Conservation (phyloP, 2,797 vertebrate genomes). For the Mionectes olivaceus region DNA sequence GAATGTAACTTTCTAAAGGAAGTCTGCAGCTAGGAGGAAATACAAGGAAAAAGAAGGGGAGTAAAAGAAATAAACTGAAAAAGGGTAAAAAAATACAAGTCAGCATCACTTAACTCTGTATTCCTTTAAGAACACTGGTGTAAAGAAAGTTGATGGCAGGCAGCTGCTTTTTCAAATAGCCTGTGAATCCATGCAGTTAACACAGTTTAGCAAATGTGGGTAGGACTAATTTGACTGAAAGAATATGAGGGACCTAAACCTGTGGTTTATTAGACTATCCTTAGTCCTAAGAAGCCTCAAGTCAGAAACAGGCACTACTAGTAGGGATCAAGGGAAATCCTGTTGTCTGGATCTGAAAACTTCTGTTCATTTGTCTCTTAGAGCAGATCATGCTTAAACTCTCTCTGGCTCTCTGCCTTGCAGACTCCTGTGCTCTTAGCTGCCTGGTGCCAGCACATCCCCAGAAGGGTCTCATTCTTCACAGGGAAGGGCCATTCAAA, state of each 20-base stretch:
- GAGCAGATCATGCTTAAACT: not conserved
- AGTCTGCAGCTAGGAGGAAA: not conserved
- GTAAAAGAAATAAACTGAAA: not conserved
- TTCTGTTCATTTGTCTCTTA: not conserved
- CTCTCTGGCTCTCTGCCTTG: not conserved
- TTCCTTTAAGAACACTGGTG: not conserved
- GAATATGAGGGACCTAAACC: not conserved
- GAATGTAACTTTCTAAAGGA: not conserved
- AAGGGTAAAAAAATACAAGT: not conserved
- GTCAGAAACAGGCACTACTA: not conserved
- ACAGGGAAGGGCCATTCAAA: not conserved
- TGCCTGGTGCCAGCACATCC: not conserved
- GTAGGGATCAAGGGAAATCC: not conserved
- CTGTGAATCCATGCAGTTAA: not conserved
- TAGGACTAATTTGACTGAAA: not conserved
- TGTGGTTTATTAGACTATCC: not conserved
- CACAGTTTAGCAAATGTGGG: not conserved
- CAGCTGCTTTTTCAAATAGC: not conserved
- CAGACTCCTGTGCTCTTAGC: not conserved
- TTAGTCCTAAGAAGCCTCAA: not conserved
- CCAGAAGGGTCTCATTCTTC: conserved; percentile 22
- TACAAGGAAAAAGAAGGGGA: not conserved
- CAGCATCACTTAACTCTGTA: not conserved
- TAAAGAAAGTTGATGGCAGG: not conserved
- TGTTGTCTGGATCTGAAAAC: not conserved